Evolutionary conservation across 2,888 invertebrate species (phyloP).

Genomic region (Liposcelis brunnea): DNA sequence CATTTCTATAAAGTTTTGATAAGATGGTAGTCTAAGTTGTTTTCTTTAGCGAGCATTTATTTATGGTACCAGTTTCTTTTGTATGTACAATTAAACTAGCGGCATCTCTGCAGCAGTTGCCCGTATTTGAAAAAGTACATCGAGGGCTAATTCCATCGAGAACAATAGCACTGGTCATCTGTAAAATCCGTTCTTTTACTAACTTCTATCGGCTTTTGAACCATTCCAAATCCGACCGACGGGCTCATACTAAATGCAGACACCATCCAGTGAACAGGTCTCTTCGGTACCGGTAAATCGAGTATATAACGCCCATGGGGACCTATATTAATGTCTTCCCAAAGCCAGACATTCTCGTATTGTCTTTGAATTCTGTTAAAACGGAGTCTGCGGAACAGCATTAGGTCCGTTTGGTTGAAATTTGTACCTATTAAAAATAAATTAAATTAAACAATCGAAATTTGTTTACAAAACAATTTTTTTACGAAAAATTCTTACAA

Average conservation of each 20-base stretch:
- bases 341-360: constrained; percentile 90
- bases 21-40: too few relatives aligned
- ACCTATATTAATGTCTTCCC: constrained; percentile 86
- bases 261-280: constrained; percentile 84
- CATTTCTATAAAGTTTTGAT: too few relatives aligned
- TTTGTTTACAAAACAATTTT: too few relatives aligned
- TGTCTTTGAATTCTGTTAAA: constrained; percentile 78
- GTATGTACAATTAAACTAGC: too few relatives aligned
- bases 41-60: too few relatives aligned
- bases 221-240: constrained; percentile 71
- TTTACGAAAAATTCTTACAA: constrained; percentile 38
- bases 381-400: constrained; percentile 60
- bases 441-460: too few relatives aligned
- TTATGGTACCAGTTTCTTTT: too few relatives aligned
- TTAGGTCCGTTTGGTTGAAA: constrained; percentile 48
- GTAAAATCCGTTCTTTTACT: too few relatives aligned
- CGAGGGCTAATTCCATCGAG: too few relatives aligned
- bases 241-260: constrained; percentile 84
- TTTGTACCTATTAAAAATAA: constrained; percentile 29
- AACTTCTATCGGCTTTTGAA: constrained; percentile 56
- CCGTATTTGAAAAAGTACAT: too few relatives aligned
- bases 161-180: too few relatives aligned
- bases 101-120: too few relatives aligned
- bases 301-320: constrained; percentile 81
- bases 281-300: constrained; percentile 64